Evolutionary conservation across 2,888 invertebrate genomes (phyloP).

Genomic region (Melieria omissa): DNA sequence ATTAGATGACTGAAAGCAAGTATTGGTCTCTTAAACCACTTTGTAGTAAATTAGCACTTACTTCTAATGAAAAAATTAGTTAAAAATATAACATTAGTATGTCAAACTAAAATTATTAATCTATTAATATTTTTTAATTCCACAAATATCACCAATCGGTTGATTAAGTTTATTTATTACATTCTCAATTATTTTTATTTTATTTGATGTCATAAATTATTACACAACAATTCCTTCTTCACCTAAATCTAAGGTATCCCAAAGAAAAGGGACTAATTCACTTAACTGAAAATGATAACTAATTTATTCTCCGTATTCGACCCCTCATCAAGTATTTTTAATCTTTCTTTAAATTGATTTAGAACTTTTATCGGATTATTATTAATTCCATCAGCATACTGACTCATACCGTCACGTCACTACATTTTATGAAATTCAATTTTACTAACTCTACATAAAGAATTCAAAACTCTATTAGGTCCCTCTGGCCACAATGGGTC

Average conservation of each 20-base stretch:
- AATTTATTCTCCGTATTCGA: conserved; percentile 78
- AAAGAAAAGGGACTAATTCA: conserved; percentile 48
- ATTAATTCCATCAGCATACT: conserved; percentile 69
- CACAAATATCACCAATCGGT: conserved; percentile 75
- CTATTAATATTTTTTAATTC: conserved; percentile 73
- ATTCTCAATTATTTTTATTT: conserved; percentile 66
- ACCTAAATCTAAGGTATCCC: conserved; percentile 56
- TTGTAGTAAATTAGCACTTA: conserved; percentile 73
- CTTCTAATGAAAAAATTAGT: conserved; percentile 73
- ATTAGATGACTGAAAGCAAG: conserved; percentile 75
- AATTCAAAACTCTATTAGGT: conserved; percentile 60
- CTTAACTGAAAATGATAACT: conserved; percentile 74
- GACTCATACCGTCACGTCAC: conserved; percentile 70
- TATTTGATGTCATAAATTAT: conserved; percentile 70
- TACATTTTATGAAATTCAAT: conserved; percentile 67
- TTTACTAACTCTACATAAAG: conserved; percentile 38
- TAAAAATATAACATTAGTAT: conserved; percentile 72
- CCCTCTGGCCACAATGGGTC: conserved; percentile 32
- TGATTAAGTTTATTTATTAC: conserved; percentile 67
- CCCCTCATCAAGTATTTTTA: conserved; percentile 69
- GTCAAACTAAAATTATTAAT: conserved; percentile 76
- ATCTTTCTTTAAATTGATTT: conserved; percentile 72
- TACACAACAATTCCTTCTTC: conserved; percentile 65
- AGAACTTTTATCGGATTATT: conserved; percentile 67
- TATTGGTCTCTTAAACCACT: conserved; percentile 77